Evolutionary conservation across 2,797 vertebrate species (phyloP).

Genomic region (Gouania willdenowi): DNA sequence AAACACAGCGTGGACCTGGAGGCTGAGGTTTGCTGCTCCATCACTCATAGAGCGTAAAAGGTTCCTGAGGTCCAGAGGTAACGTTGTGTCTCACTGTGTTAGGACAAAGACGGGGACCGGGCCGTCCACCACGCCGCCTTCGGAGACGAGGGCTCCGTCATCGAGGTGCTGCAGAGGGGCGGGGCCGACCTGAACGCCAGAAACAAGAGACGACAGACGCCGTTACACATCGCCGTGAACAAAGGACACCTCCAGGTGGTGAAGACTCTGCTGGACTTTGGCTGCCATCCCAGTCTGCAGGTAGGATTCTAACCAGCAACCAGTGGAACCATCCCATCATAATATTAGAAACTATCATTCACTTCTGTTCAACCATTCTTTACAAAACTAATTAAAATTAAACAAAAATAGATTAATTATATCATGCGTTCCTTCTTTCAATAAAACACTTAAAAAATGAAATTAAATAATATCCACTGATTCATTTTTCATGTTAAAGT

Average conservation of each 20-base stretch:
- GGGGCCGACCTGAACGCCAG: conserved; percentile 95
- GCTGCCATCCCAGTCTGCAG: conserved; percentile 98
- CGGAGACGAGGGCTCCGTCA: conserved; percentile 96
- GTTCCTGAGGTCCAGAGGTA: background rate
- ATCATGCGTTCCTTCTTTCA: too few relatives aligned
- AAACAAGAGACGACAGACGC: conserved; percentile 96
- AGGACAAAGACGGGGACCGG: conserved; percentile 98
- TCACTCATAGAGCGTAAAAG: too few relatives aligned
- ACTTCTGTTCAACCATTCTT: too few relatives aligned
- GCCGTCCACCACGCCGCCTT: conserved; percentile 97
- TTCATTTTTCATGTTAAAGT: too few relatives aligned
- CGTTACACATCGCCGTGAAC: conserved; percentile 96
- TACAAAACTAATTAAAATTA: too few relatives aligned
- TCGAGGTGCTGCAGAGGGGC: conserved; percentile 94
- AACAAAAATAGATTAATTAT: too few relatives aligned
- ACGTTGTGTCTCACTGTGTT: conserved; percentile 3
- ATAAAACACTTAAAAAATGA: too few relatives aligned
- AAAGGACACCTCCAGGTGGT: conserved; percentile 98
- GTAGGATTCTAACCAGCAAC: too few relatives aligned
- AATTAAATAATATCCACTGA: too few relatives aligned
- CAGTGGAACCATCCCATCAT: too few relatives aligned
- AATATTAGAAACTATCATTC: too few relatives aligned
- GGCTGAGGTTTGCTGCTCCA: conserved; percentile 83
- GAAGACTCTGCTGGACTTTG: conserved; percentile 95
- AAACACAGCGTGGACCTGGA: conserved; percentile 98